These are phyloP conservation scores for Ctenicera cuprea DNA, from an alignment of 2,888 invertebrate species.

Conservation along the genomic window DNA sequence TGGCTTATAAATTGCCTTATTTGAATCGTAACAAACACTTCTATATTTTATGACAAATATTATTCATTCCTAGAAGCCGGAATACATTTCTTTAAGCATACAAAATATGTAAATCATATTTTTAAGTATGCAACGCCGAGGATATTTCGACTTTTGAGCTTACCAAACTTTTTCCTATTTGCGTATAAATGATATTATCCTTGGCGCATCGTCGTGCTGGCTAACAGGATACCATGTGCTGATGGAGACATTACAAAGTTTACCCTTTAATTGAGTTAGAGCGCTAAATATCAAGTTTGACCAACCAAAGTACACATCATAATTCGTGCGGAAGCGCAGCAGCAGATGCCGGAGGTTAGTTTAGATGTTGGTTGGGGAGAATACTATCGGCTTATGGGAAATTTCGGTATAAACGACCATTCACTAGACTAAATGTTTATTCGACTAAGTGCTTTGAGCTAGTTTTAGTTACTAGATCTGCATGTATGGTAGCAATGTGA, in stretches of 20 bases:
- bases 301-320: slow-evolving; percentile 38
- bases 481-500: neutral
- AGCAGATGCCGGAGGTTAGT: slow-evolving; percentile 34
- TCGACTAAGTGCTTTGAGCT: slow-evolving; percentile 32
- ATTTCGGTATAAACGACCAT: slow-evolving; percentile 20
- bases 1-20: slow-evolving; percentile 65
- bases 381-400: slow-evolving; percentile 29
- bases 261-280: slow-evolving; percentile 50
- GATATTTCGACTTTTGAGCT: slow-evolving; percentile 29
- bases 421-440: slow-evolving; percentile 35
- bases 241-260: slow-evolving; percentile 47
- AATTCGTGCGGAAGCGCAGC: slow-evolving; percentile 37
- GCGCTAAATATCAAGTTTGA: slow-evolving; percentile 42
- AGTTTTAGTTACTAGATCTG: slow-evolving; percentile 31
- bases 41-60: slow-evolving; percentile 54
- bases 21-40: slow-evolving; percentile 63
- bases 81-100: slow-evolving; percentile 43
- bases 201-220: slow-evolving; percentile 14
- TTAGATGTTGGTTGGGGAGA: slow-evolving; percentile 20
- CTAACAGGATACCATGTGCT: slow-evolving; percentile 29
- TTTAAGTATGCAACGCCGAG: slow-evolving; percentile 37
- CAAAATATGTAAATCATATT: slow-evolving; percentile 47
- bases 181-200: slow-evolving; percentile 33
- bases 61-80: slow-evolving; percentile 44
- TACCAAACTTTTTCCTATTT: slow-evolving; percentile 32